Base-by-base conservation (phyloP, 1,140 invertebrate genomes). In the Colletes gigas region DNA sequence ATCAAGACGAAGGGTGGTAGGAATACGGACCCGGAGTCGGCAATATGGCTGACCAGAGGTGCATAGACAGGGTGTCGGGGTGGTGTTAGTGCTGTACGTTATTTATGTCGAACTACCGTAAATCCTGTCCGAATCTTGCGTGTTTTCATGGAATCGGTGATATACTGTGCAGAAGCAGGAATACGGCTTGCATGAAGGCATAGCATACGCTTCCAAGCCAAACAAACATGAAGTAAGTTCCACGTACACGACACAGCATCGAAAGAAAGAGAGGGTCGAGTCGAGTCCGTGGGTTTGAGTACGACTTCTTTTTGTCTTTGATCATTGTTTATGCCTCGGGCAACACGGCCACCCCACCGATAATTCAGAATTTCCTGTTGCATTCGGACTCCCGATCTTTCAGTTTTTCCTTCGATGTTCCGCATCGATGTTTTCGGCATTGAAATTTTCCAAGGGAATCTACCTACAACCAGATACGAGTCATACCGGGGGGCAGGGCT, bases 131-230 rank as follows among this genome's bases (percentile, higher is more conserved):
- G 82, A 91, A 92, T 91, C 90, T 92, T 89, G 91, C 90, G 89
- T 93, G 91, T 90, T 93, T 93, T 92, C 90, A 93, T 93, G 93
- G 92, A 89, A 91, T 93, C 90, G 89, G 92, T 88, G 93, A 93
- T 83, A 90, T 92, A 89, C 80, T 91, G 84, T 91, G 92, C 83
- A 89, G 90, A 78, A 91, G 89, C 86, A 89, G 91, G 76, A 92
- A 92, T 87, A 88, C 88, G 87, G 79, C 87, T 89, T 90, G 91
- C 90, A 90, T 91, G 92, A 93, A 89, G 89, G 85, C 91, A 90
- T 92, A 93, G 92, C 92, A 91, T 89, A 90, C 89, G 90, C 90
- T 89, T 77, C 88, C 89, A 86, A 88, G 89, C 83, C 84, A 90
- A 84, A 89, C 90, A 89, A 92, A 90, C 91, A 93, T 93, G 93